These are phyloP conservation scores for Drosophila nigromelanica DNA, from an alignment of 1,140 invertebrate species.

Conservation along the genomic window DNA sequence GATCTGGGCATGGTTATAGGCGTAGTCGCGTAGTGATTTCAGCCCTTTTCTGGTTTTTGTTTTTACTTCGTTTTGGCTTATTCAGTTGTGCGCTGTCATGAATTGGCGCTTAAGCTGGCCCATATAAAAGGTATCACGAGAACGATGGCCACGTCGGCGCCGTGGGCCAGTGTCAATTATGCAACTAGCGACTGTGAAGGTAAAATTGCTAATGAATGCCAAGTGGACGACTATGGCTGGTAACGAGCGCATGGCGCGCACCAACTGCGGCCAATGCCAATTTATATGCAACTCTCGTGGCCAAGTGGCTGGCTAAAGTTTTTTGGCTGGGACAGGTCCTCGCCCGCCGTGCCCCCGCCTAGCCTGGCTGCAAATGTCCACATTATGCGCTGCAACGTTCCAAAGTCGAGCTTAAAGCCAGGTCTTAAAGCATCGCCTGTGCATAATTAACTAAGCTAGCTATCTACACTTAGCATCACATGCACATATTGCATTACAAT, in stretches of 20 bases:
- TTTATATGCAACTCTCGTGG: conserved; percentile 67
- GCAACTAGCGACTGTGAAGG: conserved; percentile 68
- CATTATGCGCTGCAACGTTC: conserved; percentile 45
- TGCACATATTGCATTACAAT: conserved; percentile 47
- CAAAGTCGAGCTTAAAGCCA: conserved; percentile 57
- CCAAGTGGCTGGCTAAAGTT: conserved; percentile 59
- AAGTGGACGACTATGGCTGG: conserved; percentile 44
- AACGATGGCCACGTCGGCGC: conserved; percentile 27
- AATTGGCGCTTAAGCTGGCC: conserved; percentile 53
- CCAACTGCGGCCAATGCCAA: conserved; percentile 61
- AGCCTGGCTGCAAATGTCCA: conserved; percentile 55
- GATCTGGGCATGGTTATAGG: conserved; percentile 20
- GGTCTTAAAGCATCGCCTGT: conserved; percentile 61
- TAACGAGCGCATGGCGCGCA: conserved; percentile 24
- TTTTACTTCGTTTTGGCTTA: conserved; percentile 17
- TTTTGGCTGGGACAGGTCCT: conserved; percentile 36
- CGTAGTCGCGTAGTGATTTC: conserved; percentile 6
- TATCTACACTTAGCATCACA: conserved; percentile 50
- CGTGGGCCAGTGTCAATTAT: conserved; percentile 61
- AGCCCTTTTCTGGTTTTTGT: conserved; percentile 19
- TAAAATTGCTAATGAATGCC: conserved; percentile 74
- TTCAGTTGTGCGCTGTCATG: conserved; percentile 46
- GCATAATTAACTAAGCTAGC: conserved; percentile 70
- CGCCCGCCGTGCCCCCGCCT: neutral
- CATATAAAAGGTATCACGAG: conserved; percentile 30